These are phyloP conservation scores for Epinotia brunnichana DNA, from an alignment of 2,888 invertebrate species.

Conservation along the genomic window DNA sequence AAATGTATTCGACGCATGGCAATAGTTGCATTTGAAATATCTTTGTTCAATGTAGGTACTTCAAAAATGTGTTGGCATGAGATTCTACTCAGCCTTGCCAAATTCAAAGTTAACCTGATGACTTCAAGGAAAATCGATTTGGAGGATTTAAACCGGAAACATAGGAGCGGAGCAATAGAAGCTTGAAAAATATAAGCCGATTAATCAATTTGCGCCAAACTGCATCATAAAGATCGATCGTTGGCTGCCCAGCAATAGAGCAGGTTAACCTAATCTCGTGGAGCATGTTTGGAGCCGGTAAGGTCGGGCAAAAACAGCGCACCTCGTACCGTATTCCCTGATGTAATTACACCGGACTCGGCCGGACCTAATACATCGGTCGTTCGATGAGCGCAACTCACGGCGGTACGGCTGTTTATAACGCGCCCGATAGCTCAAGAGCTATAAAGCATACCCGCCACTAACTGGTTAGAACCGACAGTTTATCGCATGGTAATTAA, in stretches of 20 bases:
- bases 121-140: neutral
- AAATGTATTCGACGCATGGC: neutral
- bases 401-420: conserved; percentile 50
- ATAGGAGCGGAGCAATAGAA: neutral
- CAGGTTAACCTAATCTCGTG: conserved; percentile 44
- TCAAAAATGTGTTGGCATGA: neutral
- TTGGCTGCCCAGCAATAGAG: conserved; percentile 33
- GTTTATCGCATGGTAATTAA: conserved; percentile 63
- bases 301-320: conserved; percentile 64
- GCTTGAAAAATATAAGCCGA: conserved; percentile 3
- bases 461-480: conserved; percentile 63
- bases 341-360: conserved; percentile 76
- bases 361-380: conserved; percentile 77
- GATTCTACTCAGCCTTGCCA: neutral
- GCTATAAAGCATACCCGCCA: conserved; percentile 63
- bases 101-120: conserved; percentile 2
- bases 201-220: conserved; percentile 32
- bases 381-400: conserved; percentile 63
- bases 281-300: conserved; percentile 48
- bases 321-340: conserved; percentile 70
- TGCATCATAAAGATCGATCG: conserved; percentile 42
- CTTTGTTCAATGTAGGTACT: neutral
- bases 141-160: neutral
- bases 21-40: neutral
- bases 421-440: conserved; percentile 50